phyloP scores from a whole-genome alignment of 2,113 vertebrate genomes.

The Rhabdomys dilectus region DNA sequence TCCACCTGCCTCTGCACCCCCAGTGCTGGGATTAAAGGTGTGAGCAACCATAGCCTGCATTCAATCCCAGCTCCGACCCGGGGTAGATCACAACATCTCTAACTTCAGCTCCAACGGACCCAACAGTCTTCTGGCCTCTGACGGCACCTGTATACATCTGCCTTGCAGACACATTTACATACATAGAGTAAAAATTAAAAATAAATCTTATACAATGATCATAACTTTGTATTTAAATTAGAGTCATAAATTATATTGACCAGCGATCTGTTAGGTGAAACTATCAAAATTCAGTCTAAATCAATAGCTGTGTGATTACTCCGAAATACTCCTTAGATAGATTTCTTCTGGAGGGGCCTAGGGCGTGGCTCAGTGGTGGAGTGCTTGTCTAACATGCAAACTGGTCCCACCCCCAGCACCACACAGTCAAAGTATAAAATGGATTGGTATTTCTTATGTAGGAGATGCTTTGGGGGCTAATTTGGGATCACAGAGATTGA shows the following conservation, averaged over 20 bases:
- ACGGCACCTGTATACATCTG: too few species aligned
- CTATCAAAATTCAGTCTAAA: not conserved
- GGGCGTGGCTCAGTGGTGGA: not conserved
- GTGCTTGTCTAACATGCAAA: not conserved
- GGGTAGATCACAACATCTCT: rapidly evolving
- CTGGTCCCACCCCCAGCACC: not conserved
- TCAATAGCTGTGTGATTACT: not conserved
- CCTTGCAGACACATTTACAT: not conserved
- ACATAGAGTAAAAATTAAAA: not conserved
- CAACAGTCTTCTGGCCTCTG: not conserved
- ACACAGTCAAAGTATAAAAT: not conserved
- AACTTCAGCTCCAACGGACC: not conserved
- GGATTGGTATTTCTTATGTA: constrained; percentile 19
- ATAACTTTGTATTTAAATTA: constrained; percentile 6
- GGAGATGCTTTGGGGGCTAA: constrained; percentile 45
- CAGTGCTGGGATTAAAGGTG: not conserved
- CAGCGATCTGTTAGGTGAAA: not conserved
- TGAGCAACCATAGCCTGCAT: too few species aligned
- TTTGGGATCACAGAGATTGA: not conserved
- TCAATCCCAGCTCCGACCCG: not conserved
- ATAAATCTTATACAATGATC: not conserved
- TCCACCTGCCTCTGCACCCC: not conserved
- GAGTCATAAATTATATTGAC: not conserved
- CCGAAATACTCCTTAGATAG: constrained; percentile 12
- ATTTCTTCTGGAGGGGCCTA: not conserved